Base-by-base conservation (phyloP, 1,140 invertebrate species). In the Phthorimaea operculella region DNA sequence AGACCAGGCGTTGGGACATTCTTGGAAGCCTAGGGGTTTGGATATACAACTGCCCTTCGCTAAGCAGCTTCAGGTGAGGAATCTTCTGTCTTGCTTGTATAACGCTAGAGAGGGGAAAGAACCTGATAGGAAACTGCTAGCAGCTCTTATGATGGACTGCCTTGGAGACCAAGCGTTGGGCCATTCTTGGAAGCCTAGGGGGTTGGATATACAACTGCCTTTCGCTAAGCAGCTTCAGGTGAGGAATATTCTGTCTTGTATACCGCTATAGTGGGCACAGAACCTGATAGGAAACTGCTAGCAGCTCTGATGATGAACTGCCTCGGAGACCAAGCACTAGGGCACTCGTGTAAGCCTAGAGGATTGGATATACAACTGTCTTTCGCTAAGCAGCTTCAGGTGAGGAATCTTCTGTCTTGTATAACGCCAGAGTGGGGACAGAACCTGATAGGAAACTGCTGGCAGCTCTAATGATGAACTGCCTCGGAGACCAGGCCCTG, bases 351-450 rank as follows among this genome's bases (percentile, higher is more conserved):
- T 42, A 16, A 47, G 14, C 45, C 59, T 21, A 61, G 60, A 28
- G 55, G 54, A 8, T 18, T 63, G 16, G 12, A 34, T 16, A 39
- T 52, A 0, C 57, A 60, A 3, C 52, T 67, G 10, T 66, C 72
- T 0, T 60, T 55, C 45, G 33, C 63, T 7, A 58, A 50, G 0
- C 18, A 59, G 16, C 15, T 77, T 14, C 63, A 70, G 62, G 67
- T 74, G 18, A 49, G 33, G 11, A 34, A 11, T 34, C 6, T 34
- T 34, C 11, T 34, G 33, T 7, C 34, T 42, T 68, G 51, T 63
- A 64, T 55, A 56, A 50, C 11, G 63, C 67, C 33, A 66, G 75
- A 52, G 64, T 76, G 52, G 58, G 54, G 54, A 55, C 52, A 8
- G 62, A 59, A 15, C 42, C 54, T 14, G 66, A 65, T 51, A 10